Base-by-base conservation (phyloP, 2,888 invertebrate genomes). In the Myopa testacea region DNA sequence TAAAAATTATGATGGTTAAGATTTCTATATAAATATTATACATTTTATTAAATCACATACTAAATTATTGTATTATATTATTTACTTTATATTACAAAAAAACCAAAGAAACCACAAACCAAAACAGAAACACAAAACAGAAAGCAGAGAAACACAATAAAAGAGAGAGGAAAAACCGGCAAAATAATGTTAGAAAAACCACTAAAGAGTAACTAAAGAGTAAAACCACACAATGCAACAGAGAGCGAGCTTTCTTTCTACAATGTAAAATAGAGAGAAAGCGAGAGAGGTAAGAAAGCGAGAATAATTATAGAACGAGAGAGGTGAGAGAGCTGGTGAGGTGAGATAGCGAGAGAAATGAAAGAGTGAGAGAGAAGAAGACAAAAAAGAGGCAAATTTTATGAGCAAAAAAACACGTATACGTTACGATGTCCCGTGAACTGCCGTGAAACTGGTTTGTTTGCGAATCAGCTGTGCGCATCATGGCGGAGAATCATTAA, bases 401-500 rank as follows among this genome's bases (percentile, higher is more conserved):
- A 45, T 8, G 45, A 1, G 3, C 6, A 45, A 45, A 45, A 40
- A 45, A 34, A 52, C 40, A 40, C 52, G 70, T 52, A 70, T 70
- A 70, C 70, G 70, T 52, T 37, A 70, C 34, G 70, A 14, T 63
- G 63, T 63, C 14, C 63, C 45, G 0, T 37, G 4, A 63, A 45
- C 45, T 45, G n/a, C n/a, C 45, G 45, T 45, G 26, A 26, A 40
- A 45, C n/a, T 16, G 19, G 68, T 45, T 50, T 68, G n/a, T 45
- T 40, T 12, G 10, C 26, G 68, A 68, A 70, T 19, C 70, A 70
- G 70, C 70, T 70, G 70, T 70, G 45, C 5, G 12, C 34, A 26
- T 50, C 40, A 14, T 45, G 45, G 45, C 10, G 45, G 7, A 45
- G 45, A 1, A 8, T 8, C 10, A 45, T 45, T 45, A 8, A 10